Base-by-base conservation (phyloP, 2,797 vertebrate genomes). In the Tadarida brasiliensis region DNA sequence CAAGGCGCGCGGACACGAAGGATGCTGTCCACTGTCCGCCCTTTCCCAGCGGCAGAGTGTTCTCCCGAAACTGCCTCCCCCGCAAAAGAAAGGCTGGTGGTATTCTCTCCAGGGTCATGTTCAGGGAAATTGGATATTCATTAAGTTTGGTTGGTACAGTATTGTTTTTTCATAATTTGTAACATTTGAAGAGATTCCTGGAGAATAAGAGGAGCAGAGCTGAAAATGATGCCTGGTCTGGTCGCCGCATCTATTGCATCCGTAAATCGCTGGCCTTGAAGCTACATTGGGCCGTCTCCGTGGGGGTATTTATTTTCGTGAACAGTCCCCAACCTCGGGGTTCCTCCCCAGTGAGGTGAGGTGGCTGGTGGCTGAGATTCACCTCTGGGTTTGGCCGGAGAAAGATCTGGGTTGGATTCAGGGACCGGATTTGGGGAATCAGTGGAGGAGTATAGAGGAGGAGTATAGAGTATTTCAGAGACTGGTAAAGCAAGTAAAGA, bases 111-210 rank as follows among this genome's bases (percentile, higher is more conserved):
- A 49, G 30, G 39, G 47, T 61, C 67, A 22, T 51, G 15, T 89
- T 70, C 86, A 39, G n/a, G n/a, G 51, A 96, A 94, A 94, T 70
- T 5, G 26, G 54, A 11, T 87, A 84, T 82, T 90, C 86, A 67
- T 86, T 86, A 83, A 88, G 56, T 91, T 87, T 78, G 14, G 20
- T 82, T 91, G 68, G 35, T 57, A 51, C 49, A 54, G 85, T 95
- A 87, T 81, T 95, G 70, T 84, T 96, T 91, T 94, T 71, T 74
- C 26, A 54, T 93, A 83, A 94, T 96, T 97, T 97, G 93, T 51
- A 57, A 39, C 30, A 77, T 95, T 74, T 39, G 92, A 44, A 96
- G 91, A 89, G 92, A 82, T 47, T 95, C 12, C 30, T 54, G 6
- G 59, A 97, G 59, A 74, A 88, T 92, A 96, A 92, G 92, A 57